A percentile compares a stretch with the other conserved stretches of the same genome.
Conservation (phyloP, 2,113 vertebrate species). For the Aegithalos caudatus region DNA sequence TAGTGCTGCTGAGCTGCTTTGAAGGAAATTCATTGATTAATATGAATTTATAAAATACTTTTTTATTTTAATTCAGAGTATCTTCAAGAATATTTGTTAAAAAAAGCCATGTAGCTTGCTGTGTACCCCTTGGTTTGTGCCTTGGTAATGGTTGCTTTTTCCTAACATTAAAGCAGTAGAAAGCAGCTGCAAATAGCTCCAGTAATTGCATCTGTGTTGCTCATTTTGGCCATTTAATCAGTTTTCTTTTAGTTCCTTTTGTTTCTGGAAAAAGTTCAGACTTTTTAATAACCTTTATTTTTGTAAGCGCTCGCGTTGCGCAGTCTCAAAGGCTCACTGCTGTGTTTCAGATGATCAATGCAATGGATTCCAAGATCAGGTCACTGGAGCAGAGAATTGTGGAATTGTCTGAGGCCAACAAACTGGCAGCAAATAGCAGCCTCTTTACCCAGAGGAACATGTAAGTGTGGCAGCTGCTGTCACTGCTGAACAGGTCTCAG, state of each 20-base stretch:
- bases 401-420: constrained; percentile 96
- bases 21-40: background rate
- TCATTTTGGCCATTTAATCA: background rate
- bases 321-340: background rate
- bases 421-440: constrained; percentile 97
- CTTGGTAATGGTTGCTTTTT: background rate
- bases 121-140: background rate
- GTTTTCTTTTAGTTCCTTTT: background rate
- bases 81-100: background rate
- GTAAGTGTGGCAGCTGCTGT: constrained; percentile 76
- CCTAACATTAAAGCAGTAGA: background rate
- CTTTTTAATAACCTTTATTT: background rate
- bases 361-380: constrained; percentile 98
- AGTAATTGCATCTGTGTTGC: background rate
- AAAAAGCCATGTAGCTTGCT: background rate
- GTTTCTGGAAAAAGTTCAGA: background rate
- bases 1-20: background rate
- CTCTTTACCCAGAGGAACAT: constrained; percentile 99
- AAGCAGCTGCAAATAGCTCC: background rate
- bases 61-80: background rate
- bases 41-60: background rate
- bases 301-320: background rate
- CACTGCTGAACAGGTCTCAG: background rate
- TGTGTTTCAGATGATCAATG: constrained; percentile 92
- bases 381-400: constrained; percentile 96